A percentile compares a stretch with the other conserved stretches of the same genome.
phyloP scores from a whole-genome alignment of 2,888 invertebrate genomes.

The Antitype chi region DNA sequence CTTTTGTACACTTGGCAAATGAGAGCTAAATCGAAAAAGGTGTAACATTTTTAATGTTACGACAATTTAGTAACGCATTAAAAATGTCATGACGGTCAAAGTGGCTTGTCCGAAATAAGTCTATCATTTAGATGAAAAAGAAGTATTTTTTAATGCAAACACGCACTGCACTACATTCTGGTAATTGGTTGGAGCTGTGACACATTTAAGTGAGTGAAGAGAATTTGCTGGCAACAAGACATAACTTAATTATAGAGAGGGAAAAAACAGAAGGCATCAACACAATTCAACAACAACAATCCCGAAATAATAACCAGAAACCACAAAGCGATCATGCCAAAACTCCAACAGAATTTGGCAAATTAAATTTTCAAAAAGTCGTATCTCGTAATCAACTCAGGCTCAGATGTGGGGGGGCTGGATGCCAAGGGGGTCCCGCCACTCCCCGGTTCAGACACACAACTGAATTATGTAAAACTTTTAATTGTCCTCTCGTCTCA shows the following conservation, averaged over 20 bases:
- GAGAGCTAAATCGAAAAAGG: background rate
- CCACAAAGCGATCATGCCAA: slow-evolving; percentile 70
- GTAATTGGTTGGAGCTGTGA: background rate
- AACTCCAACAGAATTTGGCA: slow-evolving; percentile 71
- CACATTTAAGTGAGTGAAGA: background rate
- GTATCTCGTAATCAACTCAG: slow-evolving; percentile 74
- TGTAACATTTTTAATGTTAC: too few species aligned
- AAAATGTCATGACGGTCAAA: background rate
- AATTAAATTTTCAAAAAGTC: slow-evolving; percentile 79
- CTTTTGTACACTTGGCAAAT: background rate
- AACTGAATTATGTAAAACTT: slow-evolving; percentile 83
- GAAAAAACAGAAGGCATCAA: slow-evolving; percentile 3
- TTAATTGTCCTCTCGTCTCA: slow-evolving; percentile 81
- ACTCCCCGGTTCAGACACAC: slow-evolving; percentile 71
- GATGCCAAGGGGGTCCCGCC: slow-evolving; percentile 46
- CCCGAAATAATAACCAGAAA: slow-evolving; percentile 53
- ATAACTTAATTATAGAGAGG: background rate
- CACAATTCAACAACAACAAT: slow-evolving; percentile 37
- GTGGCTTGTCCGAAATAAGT: background rate
- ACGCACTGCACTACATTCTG: background rate
- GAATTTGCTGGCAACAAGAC: background rate
- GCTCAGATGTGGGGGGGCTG: slow-evolving; percentile 70
- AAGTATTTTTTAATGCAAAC: background rate
- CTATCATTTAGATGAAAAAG: background rate
- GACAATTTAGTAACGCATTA: background rate